phyloP scores from a whole-genome alignment of 1,140 invertebrate genomes.

The Microplitis mediator region DNA sequence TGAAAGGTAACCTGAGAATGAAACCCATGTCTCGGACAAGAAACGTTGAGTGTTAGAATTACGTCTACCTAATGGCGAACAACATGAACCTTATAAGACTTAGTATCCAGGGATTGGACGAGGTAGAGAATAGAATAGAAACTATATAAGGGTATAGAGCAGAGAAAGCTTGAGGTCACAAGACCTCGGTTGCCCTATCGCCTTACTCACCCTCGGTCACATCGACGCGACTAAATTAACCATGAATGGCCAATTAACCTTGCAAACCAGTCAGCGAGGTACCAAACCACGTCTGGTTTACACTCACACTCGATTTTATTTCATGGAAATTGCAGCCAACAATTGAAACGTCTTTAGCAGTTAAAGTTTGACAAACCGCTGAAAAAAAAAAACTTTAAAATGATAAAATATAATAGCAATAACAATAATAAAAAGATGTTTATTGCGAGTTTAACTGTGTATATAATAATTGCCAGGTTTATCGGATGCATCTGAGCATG shows the following conservation, averaged over 20 bases:
- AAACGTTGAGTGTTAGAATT: neutral
- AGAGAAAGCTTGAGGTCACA: conserved; percentile 3
- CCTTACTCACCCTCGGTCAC: conserved; percentile 40
- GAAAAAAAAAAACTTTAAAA: neutral
- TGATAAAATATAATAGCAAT: neutral
- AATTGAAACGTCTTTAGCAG: too few species aligned
- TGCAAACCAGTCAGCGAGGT: conserved; percentile 18
- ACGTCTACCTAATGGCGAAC: neutral
- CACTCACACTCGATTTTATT: neutral
- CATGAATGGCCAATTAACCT: conserved; percentile 61
- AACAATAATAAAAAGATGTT: neutral
- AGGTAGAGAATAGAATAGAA: neutral
- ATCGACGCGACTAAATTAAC: conserved; percentile 53
- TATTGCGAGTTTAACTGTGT: neutral
- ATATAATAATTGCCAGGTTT: conserved; percentile 10
- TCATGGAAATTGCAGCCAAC: too few species aligned
- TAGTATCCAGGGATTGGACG: neutral
- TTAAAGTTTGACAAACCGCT: too few species aligned
- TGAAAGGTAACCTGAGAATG: neutral
- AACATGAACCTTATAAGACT: too few species aligned
- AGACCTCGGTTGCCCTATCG: conserved; percentile 38
- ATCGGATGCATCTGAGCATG: conserved; percentile 28
- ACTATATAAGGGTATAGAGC: neutral
- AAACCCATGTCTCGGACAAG: too few species aligned
- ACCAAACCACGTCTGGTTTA: neutral